Evolutionary conservation across 2,797 vertebrate genomes (phyloP).

Genomic region (Chelidonichthys spinosus): DNA sequence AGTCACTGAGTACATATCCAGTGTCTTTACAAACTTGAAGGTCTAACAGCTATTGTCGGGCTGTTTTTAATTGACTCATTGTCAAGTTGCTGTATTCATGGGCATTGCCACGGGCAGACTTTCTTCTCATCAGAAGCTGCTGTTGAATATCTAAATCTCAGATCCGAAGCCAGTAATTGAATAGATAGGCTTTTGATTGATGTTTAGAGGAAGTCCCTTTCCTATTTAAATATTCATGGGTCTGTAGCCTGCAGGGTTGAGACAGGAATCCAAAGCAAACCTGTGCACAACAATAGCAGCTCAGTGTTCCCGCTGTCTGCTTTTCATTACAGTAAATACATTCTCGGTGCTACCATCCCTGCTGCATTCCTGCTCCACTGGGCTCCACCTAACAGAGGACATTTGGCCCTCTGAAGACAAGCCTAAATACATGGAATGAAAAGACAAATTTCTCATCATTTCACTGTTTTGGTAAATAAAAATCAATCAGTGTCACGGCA

Average conservation of each 20-base stretch:
- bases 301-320: constrained; percentile 75
- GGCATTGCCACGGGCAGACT: constrained; percentile 69
- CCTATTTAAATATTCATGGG: constrained; percentile 85
- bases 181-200: constrained; percentile 84
- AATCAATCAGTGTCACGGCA: constrained; percentile 13
- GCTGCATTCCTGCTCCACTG: constrained; percentile 60
- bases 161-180: constrained; percentile 80
- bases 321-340: constrained; percentile 80
- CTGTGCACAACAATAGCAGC: constrained; percentile 77
- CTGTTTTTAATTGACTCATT: constrained; percentile 77
- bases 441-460: constrained; percentile 55
- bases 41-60: constrained; percentile 55
- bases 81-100: constrained; percentile 71
- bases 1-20: constrained; percentile 64
- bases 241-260: constrained; percentile 76
- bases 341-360: constrained; percentile 64
- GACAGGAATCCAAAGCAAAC: constrained; percentile 75
- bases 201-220: constrained; percentile 82
- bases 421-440: constrained; percentile 47
- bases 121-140: constrained; percentile 72
- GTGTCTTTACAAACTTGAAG: constrained; percentile 57
- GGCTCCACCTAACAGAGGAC: constrained; percentile 48
- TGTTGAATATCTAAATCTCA: constrained; percentile 67
- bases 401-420: constrained; percentile 48
- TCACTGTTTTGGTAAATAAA: constrained; percentile 56